Evolutionary conservation across 2,888 invertebrate genomes (phyloP).

Genomic region (Dasypolia templi): DNA sequence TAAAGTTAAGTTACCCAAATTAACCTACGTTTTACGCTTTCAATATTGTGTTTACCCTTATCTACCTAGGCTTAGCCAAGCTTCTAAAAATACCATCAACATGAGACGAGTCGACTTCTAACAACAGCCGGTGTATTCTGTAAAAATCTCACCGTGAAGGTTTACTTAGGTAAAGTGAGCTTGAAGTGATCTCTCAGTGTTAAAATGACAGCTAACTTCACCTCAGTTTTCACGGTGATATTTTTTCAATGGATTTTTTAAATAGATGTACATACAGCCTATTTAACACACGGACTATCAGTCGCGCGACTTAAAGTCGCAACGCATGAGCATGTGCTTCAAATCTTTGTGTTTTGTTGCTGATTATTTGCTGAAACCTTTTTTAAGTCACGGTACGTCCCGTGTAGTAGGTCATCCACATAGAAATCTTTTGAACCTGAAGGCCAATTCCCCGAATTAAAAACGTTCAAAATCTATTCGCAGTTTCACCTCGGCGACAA

Average conservation of each 20-base stretch:
- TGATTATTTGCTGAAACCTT: constrained; percentile 37
- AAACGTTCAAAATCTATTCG: too few species aligned
- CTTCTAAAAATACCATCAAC: constrained; percentile 14
- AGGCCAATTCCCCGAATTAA: too few species aligned
- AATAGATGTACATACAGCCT: constrained; percentile 54
- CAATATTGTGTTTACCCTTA: not conserved
- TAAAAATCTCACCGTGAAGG: not conserved
- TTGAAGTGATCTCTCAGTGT: not conserved
- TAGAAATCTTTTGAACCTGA: too few species aligned
- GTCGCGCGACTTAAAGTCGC: constrained; percentile 51
- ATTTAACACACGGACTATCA: constrained; percentile 45
- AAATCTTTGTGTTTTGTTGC: constrained; percentile 43
- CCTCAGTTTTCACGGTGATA: not conserved
- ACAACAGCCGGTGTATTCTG: constrained; percentile 8
- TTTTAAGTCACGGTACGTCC: not conserved
- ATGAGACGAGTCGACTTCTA: constrained; percentile 17
- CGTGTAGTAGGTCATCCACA: not conserved
- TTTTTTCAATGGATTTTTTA: not conserved
- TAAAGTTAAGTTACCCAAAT: not conserved
- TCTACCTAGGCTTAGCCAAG: constrained; percentile 1
- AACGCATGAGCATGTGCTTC: constrained; percentile 69
- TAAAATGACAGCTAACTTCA: not conserved
- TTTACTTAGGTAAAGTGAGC: not conserved
- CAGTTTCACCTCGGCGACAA: too few species aligned
- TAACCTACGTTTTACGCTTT: not conserved